Evolutionary conservation across 2,797 vertebrate species (phyloP).

Genomic region (Poeciliopsis gracilis): DNA sequence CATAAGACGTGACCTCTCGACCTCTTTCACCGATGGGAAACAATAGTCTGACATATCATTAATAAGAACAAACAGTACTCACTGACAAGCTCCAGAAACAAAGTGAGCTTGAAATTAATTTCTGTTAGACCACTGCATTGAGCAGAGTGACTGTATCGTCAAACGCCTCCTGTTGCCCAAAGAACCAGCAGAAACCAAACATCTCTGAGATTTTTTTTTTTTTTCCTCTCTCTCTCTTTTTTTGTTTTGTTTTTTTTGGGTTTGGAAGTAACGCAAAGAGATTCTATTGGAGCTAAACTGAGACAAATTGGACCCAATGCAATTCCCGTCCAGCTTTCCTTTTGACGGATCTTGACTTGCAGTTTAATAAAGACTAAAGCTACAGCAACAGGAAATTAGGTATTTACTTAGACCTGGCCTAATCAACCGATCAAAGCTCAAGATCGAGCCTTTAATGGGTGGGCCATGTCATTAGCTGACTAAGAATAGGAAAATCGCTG

Average conservation of each 20-base stretch:
- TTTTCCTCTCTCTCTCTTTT: no score
- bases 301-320: not conserved
- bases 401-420: not conserved
- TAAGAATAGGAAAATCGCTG: not conserved
- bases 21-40: not conserved
- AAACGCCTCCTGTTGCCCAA: not conserved
- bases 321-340: not conserved
- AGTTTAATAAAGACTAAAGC: not conserved
- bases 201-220: not conserved
- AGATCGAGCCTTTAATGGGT: not conserved
- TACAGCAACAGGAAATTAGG: conserved; percentile 14
- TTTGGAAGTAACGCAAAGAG: not conserved
- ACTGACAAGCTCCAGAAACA: not conserved
- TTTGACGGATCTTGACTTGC: not conserved
- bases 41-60: not conserved
- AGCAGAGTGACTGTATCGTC: not conserved
- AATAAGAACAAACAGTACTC: not conserved
- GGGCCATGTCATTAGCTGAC: not conserved
- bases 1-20: not conserved
- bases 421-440: not conserved
- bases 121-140: not conserved
- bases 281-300: not conserved
- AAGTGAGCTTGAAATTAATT: not conserved
- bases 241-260: not conserved
- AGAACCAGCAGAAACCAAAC: not conserved